phyloP scores from a whole-genome alignment of 2,113 vertebrate species.

The Vulpes vulpes region DNA sequence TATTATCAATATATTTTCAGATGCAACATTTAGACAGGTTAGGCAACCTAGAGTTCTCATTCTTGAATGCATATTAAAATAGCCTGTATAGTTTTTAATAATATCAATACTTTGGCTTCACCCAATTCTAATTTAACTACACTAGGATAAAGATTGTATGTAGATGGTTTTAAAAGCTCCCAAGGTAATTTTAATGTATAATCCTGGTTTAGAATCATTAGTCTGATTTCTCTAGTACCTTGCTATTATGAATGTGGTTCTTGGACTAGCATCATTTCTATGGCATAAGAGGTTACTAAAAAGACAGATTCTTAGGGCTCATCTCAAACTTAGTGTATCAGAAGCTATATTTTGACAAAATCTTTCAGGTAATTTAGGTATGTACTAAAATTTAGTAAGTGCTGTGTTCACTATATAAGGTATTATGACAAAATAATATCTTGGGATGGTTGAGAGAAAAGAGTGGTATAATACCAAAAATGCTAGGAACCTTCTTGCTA shows the following conservation, averaged over 20 bases:
- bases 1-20: background rate
- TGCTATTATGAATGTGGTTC: background rate
- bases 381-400: conserved; percentile 24
- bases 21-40: background rate
- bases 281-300: background rate
- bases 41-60: background rate
- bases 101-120: background rate
- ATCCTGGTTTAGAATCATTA: background rate
- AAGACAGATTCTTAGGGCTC: background rate
- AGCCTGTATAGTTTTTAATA: background rate
- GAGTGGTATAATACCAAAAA: background rate
- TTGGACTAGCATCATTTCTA: background rate
- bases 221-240: background rate
- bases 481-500: background rate
- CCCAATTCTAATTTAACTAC: background rate
- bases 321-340: background rate
- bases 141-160: background rate
- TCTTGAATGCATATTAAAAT: background rate
- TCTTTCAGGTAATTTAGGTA: background rate
- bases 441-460: background rate
- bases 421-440: background rate
- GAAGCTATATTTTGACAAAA: background rate
- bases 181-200: background rate
- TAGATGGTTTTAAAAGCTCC: background rate
- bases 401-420: background rate